Evolutionary conservation across 2,113 vertebrate genomes (phyloP), one percentile per base, ranked within the genome.

Genomic region (Tetraodon nigroviridis): DNA sequence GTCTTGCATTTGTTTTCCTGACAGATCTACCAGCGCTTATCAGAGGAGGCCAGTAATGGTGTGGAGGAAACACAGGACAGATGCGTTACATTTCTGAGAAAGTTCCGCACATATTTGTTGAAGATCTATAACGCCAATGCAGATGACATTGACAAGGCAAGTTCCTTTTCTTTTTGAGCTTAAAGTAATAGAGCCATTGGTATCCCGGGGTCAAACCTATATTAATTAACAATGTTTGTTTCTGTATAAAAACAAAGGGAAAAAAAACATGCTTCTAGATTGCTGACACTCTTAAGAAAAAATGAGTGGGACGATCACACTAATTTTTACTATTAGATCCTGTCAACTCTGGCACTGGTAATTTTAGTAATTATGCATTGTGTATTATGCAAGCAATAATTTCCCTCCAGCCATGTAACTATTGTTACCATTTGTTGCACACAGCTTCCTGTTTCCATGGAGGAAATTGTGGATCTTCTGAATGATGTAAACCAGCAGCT

Each of bases 1-100:
- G 1, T 21, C 4, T 44, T 50, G 53, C 2, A n/a, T 64, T 49
- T 46, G 52, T 2, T 7, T 63, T 40, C 48, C 47, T 51, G n/a
- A 15, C 77, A 98, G 97, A 95, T 98, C 76, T 97, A 94, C 76
- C 93, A 94, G 66, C 92, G 94, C 53, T 92, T 95, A 67, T 93
- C 94, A 56, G 95, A 98, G 75, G 95, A 97, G 58, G 89, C 93
- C 62, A 94, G 92, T 73, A 94, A 89, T 79, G 86, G 91, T 0
- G 90, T 96, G 83, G 91, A 89, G 69, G 94, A 98, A 84, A 96
- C 93, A 16, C 95, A 95, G 53, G 95, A 96, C 63, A 86, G 93
- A 41, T 94, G 89, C 67, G 89, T 92, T 67, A 92, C 86, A n/a
- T 92, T 84, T 15, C 87, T 97, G 68, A 89, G 86, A 72, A 95